Evolutionary conservation across 2,797 vertebrate genomes (phyloP).

Genomic region (Selene dorsalis): DNA sequence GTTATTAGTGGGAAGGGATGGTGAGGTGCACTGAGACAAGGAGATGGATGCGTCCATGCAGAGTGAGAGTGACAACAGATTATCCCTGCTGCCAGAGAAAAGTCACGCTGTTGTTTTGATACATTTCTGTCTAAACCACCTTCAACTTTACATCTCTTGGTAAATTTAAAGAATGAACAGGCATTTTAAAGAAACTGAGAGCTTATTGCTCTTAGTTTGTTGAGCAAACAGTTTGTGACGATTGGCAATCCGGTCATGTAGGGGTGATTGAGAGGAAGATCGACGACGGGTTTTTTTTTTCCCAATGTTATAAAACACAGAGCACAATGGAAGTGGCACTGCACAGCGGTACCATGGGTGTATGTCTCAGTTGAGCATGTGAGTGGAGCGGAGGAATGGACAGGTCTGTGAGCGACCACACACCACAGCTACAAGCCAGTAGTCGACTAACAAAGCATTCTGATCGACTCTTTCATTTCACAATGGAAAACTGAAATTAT

Average conservation of each 20-base stretch:
- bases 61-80: slow-evolving; percentile 37
- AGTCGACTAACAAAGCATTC: neutral
- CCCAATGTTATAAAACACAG: too few species aligned
- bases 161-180: neutral
- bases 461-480: neutral
- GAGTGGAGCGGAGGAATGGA: too few species aligned
- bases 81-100: slow-evolving; percentile 1
- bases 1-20: slow-evolving; percentile 48
- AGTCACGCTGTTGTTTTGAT: neutral
- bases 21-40: slow-evolving; percentile 21
- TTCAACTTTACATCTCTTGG: neutral
- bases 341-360: too few species aligned
- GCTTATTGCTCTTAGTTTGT: too few species aligned
- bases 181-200: neutral
- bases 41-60: slow-evolving; percentile 31
- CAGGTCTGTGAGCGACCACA: too few species aligned
- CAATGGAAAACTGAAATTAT: neutral
- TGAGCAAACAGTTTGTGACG: too few species aligned
- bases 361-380: too few species aligned
- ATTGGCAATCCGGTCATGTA: too few species aligned
- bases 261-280: too few species aligned
- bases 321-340: too few species aligned
- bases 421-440: too few species aligned
- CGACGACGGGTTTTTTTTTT: too few species aligned
- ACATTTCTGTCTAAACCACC: neutral